phyloP scores from a whole-genome alignment of 2,113 vertebrate genomes.

The Plotosus lineatus region DNA sequence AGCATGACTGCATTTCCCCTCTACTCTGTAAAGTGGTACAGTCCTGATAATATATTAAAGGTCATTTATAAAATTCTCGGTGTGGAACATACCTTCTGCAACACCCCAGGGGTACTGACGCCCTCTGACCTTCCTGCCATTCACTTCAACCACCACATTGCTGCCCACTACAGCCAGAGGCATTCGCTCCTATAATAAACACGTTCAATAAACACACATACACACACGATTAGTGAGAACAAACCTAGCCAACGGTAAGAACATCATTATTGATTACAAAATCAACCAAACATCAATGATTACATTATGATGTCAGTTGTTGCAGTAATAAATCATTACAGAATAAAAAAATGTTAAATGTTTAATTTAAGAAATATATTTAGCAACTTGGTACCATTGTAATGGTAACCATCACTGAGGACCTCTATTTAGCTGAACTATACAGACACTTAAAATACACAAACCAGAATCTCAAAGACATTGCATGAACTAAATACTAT shows the following conservation, averaged over 20 bases:
- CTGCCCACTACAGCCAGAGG: conserved; percentile 79
- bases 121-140: conserved; percentile 78
- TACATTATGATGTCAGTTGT: not conserved
- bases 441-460: no score
- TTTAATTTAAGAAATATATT: no score
- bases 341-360: not conserved
- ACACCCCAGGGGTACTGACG: conserved; percentile 82
- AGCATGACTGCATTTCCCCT: conserved; percentile 5
- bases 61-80: not conserved
- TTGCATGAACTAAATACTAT: no score
- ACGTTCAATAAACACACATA: not conserved
- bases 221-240: not conserved
- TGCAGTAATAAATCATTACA: not conserved
- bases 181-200: conserved; percentile 73
- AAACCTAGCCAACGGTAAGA: not conserved
- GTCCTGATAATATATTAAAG: not conserved
- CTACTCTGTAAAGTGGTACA: conserved; percentile 10
- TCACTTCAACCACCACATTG: conserved; percentile 77
- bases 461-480: no score
- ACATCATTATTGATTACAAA: not conserved
- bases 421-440: no score
- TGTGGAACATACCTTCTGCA: conserved; percentile 73
- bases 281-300: not conserved
- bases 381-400: no score
- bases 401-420: no score